Evolutionary conservation across 2,888 invertebrate species (phyloP), one percentile per base, ranked within the genome.

Genomic region (Cephus spinipes): DNA sequence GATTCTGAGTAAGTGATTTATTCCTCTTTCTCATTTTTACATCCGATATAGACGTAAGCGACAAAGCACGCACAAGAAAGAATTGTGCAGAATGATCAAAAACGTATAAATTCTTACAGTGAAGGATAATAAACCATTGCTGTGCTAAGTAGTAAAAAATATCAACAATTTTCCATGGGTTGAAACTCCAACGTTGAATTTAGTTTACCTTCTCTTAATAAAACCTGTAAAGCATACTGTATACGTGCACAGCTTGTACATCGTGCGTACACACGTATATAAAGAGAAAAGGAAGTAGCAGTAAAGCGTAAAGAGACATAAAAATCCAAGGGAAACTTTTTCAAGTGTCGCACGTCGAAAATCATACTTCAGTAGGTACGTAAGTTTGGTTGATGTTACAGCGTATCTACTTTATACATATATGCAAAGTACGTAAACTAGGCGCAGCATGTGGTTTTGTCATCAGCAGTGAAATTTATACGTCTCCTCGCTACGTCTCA

Each of bases 21-120:
- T 36, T 36, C 4, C 1, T 36, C 1, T 36, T 12, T 36, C 4
- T 36, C 4, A 80, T 75, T 77, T 83, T 81, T 81, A 77, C 76
- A 79, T 80, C 79, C 81, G 73, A 73, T 78, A 81, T 79, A 80
- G 79, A 75, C 74, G 79, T 80, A 80, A 80, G 79, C 77, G 78
- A 80, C 80, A 81, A 83, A 84, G 82, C 82, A 83, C 82, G 82
- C 80, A 82, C 76, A 76, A 77, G 78, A 36, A 77, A 69, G 68
- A 77, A 31, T 74, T 15, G 1, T 40, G 40, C 4, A 40, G 4
- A 15, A 40, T 40, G 0, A 0, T 40, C 6, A 15, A 40, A 40
- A 40, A 23, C 6, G 4, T 40, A 23, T 23, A 40, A 40, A 9
- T 6, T 40, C 1, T 6, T 1, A 9, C 2, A 40, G 40, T 1